Conservation (phyloP, 2,797 vertebrate species). For the Coluber constrictor region DNA sequence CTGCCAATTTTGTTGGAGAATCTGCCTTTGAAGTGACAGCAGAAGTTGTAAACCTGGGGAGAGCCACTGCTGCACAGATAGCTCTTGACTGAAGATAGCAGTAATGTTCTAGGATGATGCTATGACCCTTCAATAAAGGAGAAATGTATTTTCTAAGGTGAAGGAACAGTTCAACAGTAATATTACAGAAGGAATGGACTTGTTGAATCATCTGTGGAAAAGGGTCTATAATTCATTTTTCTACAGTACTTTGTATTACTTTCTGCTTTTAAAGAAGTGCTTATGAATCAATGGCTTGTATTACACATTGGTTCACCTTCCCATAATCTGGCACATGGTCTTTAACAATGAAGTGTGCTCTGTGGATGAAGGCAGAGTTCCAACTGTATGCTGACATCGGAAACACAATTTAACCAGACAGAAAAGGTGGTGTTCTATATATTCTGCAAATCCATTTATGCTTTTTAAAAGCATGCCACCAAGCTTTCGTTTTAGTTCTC, state of each 20-base stretch:
- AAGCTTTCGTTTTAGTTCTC: not conserved
- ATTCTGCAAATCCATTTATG: not conserved
- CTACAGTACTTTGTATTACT: not conserved
- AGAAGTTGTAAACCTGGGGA: not conserved
- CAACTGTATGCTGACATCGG: not conserved
- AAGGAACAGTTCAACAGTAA: constrained; percentile 20
- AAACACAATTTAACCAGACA: not conserved
- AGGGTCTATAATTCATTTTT: not conserved
- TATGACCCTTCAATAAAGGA: not conserved
- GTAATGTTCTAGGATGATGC: not conserved
- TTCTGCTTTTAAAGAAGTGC: not conserved
- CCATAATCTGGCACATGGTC: not conserved
- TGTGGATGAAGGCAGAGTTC: not conserved
- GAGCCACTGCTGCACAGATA: not conserved
- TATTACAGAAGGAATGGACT: not conserved
- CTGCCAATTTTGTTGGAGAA: not conserved
- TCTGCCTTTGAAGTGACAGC: not conserved
- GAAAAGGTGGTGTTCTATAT: not conserved
- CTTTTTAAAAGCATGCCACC: not conserved
- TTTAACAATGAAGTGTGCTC: not conserved
- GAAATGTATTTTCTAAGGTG: not conserved
- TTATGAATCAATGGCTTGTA: not conserved
- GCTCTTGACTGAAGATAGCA: not conserved
- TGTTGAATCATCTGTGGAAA: not conserved
- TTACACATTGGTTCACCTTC: not conserved